Evolutionary conservation across 1,140 invertebrate species (phyloP), one percentile per base, ranked within the genome.

Genomic region (Diprion similis): DNA sequence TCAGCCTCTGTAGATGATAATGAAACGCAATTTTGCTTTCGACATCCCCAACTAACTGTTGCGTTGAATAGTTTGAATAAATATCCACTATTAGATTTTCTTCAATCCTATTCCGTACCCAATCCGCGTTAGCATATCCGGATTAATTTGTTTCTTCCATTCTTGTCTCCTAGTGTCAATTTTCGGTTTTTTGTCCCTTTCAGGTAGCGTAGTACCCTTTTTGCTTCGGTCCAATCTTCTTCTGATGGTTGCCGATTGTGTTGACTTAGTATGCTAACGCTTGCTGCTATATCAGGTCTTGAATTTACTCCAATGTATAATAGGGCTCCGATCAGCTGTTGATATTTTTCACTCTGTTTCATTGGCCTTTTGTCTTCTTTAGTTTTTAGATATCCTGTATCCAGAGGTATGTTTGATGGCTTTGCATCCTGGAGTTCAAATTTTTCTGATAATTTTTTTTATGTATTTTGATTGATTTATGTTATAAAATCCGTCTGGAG

Each of bases 221-320:
- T 76, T 10, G 72, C 59, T 15, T 66, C 19, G 46, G 70, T 73
- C 71, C 76, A 76, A 51, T 71, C 47, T 7, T 10, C 48, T 75
- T 68, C 59, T 18, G 66, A 72, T 7, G 75, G 84, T 15, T 78
- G 46, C 15, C 75, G 77, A 24, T 81, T 83, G 48, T 76, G 75
- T 72, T 83, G 80, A 24, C 79, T 78, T n/a, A 85, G 51, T 68
- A 80, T 77, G 10, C 66, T 77, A 0, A 86, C 84, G n/a, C 80
- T 79, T 68, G 75, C 83, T 9, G 80, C 51, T 11, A 88, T 83
- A 74, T 89, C 86, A 9, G 82, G 84, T 47, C 86, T 70, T 7
- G 84, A 82, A 11, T 76, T 73, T 1, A 81, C 68, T 15, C 81
- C 75, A 9, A 86, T 37, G 76, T 86, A 88, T 67, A 87, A 71